Evolutionary conservation across 1,140 invertebrate genomes (phyloP).

Genomic region (Drosophila ambigua): DNA sequence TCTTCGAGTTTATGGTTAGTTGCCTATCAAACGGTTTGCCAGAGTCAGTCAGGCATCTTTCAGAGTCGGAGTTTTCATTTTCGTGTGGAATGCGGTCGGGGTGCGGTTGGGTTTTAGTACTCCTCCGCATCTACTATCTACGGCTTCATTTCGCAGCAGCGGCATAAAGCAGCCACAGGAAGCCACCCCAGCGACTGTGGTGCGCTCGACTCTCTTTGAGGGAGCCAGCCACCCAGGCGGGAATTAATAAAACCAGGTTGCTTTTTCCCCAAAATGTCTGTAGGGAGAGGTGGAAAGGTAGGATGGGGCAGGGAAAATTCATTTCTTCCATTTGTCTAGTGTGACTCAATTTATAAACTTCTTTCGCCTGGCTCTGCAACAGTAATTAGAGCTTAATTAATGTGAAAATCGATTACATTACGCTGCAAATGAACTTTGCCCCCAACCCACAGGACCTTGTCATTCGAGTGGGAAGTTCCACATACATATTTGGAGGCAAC

Average conservation of each 20-base stretch:
- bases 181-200: not conserved
- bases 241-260: conserved; percentile 30
- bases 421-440: conserved; percentile 40
- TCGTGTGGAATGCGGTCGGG: conserved; percentile 9
- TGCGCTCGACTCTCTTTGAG: not conserved
- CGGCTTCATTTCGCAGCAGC: conserved; percentile 9
- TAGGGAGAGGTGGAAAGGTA: not conserved
- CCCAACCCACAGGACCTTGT: not conserved
- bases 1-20: conserved; percentile 37
- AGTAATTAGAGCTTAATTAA: conserved; percentile 65
- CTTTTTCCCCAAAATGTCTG: conserved; percentile 27
- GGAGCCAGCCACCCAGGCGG: conserved; percentile 18
- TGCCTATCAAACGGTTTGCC: conserved; percentile 26
- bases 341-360: conserved; percentile 47
- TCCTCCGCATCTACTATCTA: conserved; percentile 1
- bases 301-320: conserved; percentile 5
- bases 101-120: conserved; percentile 1
- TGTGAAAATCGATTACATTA: conserved; percentile 59
- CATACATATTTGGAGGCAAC: conserved; percentile 4
- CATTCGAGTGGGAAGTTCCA: conserved; percentile 15
- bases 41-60: conserved; percentile 5
- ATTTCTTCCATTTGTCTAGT: conserved; percentile 41
- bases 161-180: conserved; percentile 23
- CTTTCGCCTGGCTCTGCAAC: conserved; percentile 1
- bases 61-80: conserved; percentile 4